These are phyloP conservation scores for Drosophila ezoana DNA, from an alignment of 2,888 invertebrate species.

Conservation along the genomic window DNA sequence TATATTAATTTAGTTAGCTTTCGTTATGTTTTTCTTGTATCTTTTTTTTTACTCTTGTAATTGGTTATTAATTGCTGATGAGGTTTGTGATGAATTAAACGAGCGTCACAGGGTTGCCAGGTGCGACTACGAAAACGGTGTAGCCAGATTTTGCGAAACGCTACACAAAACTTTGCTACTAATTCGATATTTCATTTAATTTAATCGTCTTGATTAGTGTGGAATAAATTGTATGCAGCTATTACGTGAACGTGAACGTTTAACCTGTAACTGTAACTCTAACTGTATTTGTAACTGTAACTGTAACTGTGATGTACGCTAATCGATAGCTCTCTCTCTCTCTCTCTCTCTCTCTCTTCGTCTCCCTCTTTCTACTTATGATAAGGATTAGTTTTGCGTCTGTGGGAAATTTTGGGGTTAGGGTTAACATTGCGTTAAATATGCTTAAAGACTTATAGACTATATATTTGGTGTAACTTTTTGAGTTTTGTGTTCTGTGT, in stretches of 20 bases:
- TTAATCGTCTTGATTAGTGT: slow-evolving; percentile 24
- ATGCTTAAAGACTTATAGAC: slow-evolving; percentile 78
- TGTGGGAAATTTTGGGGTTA: slow-evolving; percentile 24
- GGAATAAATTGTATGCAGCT: slow-evolving; percentile 26
- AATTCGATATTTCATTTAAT: slow-evolving; percentile 7
- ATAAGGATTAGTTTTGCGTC: slow-evolving; percentile 35
- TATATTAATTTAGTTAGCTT: slow-evolving; percentile 29
- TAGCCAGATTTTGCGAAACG: slow-evolving; percentile 9
- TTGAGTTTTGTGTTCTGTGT: slow-evolving; percentile 81
- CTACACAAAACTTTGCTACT: slow-evolving; percentile 43
- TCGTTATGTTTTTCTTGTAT: slow-evolving; percentile 8
- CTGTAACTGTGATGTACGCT: slow-evolving; percentile 43
- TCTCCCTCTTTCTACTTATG: slow-evolving; percentile 45
- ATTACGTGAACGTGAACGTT: slow-evolving; percentile 38
- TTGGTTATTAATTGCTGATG: slow-evolving; percentile 60
- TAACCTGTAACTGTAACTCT: slow-evolving; percentile 35
- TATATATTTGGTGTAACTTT: slow-evolving; percentile 84
- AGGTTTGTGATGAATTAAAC: slow-evolving; percentile 47
- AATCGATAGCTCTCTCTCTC: slow-evolving; percentile 45
- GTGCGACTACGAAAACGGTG: slow-evolving; percentile 38
- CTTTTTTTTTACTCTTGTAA: slow-evolving; percentile 14
- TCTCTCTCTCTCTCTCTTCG: slow-evolving; percentile 1
- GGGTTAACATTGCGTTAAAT: slow-evolving; percentile 64
- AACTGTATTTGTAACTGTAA: slow-evolving; percentile 36
- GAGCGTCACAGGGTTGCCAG: slow-evolving; percentile 43